Percentiles rank a stretch among this genome's conserved stretches.
Evolutionary conservation across 1,140 invertebrate genomes (phyloP).

Genomic region (Drosophila malerkotliana): DNA sequence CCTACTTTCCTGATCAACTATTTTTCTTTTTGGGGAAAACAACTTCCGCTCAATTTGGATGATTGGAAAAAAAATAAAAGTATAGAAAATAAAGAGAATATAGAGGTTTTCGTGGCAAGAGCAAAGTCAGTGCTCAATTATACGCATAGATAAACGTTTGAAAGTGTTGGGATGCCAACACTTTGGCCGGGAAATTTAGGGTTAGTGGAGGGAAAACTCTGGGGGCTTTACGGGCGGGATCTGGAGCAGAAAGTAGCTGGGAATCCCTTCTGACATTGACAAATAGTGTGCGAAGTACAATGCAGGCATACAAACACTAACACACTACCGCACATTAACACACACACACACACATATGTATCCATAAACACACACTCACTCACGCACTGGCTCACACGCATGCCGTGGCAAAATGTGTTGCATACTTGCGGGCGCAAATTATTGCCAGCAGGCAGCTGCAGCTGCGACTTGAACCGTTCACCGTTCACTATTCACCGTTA

Average conservation of each 20-base stretch:
- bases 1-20: no score
- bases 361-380: slow-evolving; percentile 2
- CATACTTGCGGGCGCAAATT: slow-evolving; percentile 80
- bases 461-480: slow-evolving; percentile 18
- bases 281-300: slow-evolving; percentile 77
- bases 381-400: slow-evolving; percentile 24
- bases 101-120: not conserved
- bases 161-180: slow-evolving; percentile 5
- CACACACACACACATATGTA: not conserved
- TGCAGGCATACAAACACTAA: slow-evolving; percentile 35
- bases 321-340: not conserved
- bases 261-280: slow-evolving; percentile 71
- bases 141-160: slow-evolving; percentile 3
- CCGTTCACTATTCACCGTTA: slow-evolving; percentile 1
- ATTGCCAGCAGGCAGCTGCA: slow-evolving; percentile 66
- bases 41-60: not conserved
- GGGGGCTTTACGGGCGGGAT: slow-evolving; percentile 6
- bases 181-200: not conserved
- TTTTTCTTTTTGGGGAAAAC: not conserved
- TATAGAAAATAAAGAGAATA: not conserved
- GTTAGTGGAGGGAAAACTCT: not conserved
- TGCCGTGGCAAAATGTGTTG: slow-evolving; percentile 70
- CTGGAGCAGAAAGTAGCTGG: slow-evolving; percentile 39
- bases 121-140: slow-evolving; percentile 6
- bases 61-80: not conserved